Evolutionary conservation across 2,797 vertebrate species (phyloP).

Genomic region (Mormyrus proboscirostris): DNA sequence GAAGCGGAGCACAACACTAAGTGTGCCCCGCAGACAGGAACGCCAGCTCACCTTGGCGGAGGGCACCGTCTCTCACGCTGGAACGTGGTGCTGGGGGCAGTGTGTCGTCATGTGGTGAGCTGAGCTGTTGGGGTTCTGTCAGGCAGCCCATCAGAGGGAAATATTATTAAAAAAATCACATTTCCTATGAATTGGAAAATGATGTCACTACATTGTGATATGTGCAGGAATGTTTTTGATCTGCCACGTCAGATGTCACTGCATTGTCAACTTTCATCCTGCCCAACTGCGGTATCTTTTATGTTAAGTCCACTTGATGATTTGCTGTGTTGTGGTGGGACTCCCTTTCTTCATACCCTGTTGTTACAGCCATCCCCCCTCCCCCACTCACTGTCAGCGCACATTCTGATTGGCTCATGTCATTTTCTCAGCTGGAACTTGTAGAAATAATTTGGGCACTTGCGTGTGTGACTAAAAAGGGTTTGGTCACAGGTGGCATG

Average conservation of each 20-base stretch:
- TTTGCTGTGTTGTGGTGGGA: not conserved
- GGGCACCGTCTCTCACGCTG: not conserved
- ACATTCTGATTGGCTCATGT: not conserved
- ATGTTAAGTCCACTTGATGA: not conserved
- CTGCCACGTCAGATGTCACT: not conserved
- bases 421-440: not conserved
- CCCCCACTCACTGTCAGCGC: not conserved
- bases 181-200: not conserved
- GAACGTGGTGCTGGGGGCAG: not conserved
- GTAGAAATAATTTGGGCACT: not conserved
- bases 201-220: not conserved
- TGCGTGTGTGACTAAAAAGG: not conserved
- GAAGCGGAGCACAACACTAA: not conserved
- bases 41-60: not conserved
- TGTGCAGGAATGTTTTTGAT: not conserved
- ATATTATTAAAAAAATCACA: not conserved
- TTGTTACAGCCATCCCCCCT: not conserved
- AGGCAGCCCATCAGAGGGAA: not conserved
- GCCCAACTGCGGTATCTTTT: not conserved
- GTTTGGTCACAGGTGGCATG: not conserved
- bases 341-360: not conserved
- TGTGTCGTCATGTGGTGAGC: not conserved
- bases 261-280: not conserved
- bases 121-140: not conserved
- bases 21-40: not conserved